These are phyloP conservation scores for Rhopalosiphum nymphaeae DNA, from an alignment of 2,888 invertebrate species.

Conservation along the genomic window DNA sequence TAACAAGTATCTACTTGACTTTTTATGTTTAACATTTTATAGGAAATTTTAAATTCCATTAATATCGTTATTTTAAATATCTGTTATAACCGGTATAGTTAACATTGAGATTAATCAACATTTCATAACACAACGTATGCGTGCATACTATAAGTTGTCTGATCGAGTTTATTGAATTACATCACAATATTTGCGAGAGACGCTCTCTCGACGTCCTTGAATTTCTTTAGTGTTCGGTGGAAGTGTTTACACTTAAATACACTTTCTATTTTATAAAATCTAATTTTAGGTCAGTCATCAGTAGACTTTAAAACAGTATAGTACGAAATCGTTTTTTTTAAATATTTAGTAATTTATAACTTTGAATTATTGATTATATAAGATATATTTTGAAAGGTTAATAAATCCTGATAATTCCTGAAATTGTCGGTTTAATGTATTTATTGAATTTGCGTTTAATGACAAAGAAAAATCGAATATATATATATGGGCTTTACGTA, in stretches of 20 bases:
- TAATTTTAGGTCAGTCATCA: conserved; percentile 48
- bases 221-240: conserved; percentile 21
- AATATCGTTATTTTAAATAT: background rate
- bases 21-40: background rate
- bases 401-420: background rate
- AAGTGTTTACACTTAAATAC: conserved; percentile 31
- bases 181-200: conserved; percentile 35
- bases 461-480: background rate
- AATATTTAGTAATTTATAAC: background rate
- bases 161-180: conserved; percentile 54
- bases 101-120: conserved; percentile 46
- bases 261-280: conserved; percentile 48
- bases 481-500: too few relatives aligned
- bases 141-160: conserved; percentile 11
- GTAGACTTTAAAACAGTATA: background rate
- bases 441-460: background rate
- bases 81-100: background rate
- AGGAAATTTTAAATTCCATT: background rate
- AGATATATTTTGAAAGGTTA: background rate
- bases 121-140: conserved; percentile 14
- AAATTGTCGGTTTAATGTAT: background rate
- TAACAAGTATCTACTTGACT: background rate
- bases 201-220: conserved; percentile 44
- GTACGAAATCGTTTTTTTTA: background rate
- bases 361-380: background rate